phyloP scores from a whole-genome alignment of 2,113 vertebrate species.

The Piprites chloris region DNA sequence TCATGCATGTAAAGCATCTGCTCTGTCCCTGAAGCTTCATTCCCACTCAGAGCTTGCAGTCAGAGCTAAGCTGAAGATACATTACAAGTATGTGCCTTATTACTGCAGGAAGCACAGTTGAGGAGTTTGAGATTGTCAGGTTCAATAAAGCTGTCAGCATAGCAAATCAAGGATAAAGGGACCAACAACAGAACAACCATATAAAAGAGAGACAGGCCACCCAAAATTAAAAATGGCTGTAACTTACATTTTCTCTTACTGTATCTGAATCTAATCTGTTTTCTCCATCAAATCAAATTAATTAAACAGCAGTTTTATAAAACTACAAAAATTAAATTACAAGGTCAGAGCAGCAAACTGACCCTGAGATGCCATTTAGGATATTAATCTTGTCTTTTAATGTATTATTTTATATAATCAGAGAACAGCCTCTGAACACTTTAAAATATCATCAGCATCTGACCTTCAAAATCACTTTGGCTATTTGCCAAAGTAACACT shows the following conservation, averaged over 20 bases:
- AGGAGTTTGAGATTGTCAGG: neutral
- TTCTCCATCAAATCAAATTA: neutral
- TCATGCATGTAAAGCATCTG: slow-evolving; percentile 27
- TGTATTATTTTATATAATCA: neutral
- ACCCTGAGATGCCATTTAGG: neutral
- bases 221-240: neutral
- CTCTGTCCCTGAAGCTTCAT: neutral
- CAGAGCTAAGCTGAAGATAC: neutral
- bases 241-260: neutral
- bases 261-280: neutral
- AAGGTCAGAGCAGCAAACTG: neutral
- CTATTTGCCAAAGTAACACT: neutral
- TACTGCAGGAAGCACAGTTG: neutral
- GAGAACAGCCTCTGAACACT: neutral
- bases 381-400: slow-evolving; percentile 7
- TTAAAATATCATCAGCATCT: neutral
- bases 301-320: neutral
- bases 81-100: neutral
- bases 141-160: neutral
- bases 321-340: neutral
- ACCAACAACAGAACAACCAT: neutral
- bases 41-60: neutral
- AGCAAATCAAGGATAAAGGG: neutral
- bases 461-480: slow-evolving; percentile 24
- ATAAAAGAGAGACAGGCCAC: neutral